Evolutionary conservation across 2,113 vertebrate species (phyloP), one percentile per base, ranked within the genome.

Genomic region (Drymodes brunneopygia): DNA sequence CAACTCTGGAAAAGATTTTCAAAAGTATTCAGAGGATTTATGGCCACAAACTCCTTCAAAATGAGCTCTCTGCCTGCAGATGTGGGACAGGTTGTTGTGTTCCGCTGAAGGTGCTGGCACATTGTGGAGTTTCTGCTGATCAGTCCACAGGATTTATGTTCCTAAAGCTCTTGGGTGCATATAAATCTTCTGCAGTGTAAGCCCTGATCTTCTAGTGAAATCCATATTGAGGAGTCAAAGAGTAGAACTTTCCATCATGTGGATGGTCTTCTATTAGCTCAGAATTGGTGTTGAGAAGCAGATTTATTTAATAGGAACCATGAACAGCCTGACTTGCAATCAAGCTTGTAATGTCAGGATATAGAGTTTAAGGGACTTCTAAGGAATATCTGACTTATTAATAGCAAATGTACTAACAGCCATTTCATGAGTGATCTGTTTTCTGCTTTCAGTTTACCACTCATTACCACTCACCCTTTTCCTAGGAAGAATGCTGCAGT

Each of bases 1-100:
- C 82, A 69, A 57, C 58, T 84, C 71, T 35, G 35, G 73, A 36
- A 85, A 84, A 85, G n/a, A 66, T 69, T 92, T 89, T 77, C 35
- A 28, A 6, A 90, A 92, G 50, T 51, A 65, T 79, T 89, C 50
- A 58, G 89, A 75, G 48, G 81, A 96, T 95, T 95, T 95, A 96
- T 36, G 29, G 66, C 57, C 53, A 29, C 28, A 3, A 4, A 1
- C 38, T 57, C 50, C 73, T 69, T 35, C 1, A 0, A 57, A 82
- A 94, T 16, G 56, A 90, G 50, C 38, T 70, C 70, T 44, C 65
- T 69, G 48, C 53, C 81, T 0, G 0, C 4, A 1, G 22, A 10
- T 15, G 0, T 40, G 12, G 13, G 61, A 65, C 70, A 72, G 61
- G 48, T 70, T 5, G 47, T 38, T n/a, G 40, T 17, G 75, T 45